Evolutionary conservation across 2,113 vertebrate genomes (phyloP).

Genomic region (Stictonetta naevosa): DNA sequence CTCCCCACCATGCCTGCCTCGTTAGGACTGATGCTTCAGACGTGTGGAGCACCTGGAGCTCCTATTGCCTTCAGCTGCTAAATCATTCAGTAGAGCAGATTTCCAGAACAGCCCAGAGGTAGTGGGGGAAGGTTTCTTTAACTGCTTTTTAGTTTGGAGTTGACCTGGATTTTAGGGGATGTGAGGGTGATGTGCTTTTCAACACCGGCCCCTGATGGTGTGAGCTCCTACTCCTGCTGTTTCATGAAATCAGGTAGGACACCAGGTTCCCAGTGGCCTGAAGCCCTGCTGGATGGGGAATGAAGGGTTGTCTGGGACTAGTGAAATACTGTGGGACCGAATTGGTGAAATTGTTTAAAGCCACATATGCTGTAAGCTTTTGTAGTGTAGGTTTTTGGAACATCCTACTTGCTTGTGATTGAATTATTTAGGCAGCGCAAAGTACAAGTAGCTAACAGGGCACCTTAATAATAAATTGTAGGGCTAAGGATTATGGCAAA

Average conservation of each 20-base stretch:
- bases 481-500: not conserved
- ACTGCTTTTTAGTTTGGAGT: not conserved
- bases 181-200: not conserved
- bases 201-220: not conserved
- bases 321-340: not conserved
- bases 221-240: not conserved
- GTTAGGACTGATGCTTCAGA: not conserved
- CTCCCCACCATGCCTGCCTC: not conserved
- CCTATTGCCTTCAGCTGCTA: not conserved
- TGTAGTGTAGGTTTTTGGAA: not conserved
- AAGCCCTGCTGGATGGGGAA: not conserved
- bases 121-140: not conserved
- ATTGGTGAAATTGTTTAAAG: not conserved
- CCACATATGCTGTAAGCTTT: not conserved
- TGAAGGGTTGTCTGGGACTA: not conserved
- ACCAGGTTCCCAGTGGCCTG: not conserved
- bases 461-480: not conserved
- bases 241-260: not conserved
- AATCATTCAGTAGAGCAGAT: not conserved
- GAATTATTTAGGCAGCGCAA: conserved; percentile 27
- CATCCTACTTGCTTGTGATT: not conserved
- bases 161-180: not conserved
- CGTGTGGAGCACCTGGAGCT: not conserved
- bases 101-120: not conserved
- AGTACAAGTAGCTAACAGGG: not conserved